Evolutionary conservation across 2,113 vertebrate genomes (phyloP), one percentile per base, ranked within the genome.

Genomic region (Cavia aperea): DNA sequence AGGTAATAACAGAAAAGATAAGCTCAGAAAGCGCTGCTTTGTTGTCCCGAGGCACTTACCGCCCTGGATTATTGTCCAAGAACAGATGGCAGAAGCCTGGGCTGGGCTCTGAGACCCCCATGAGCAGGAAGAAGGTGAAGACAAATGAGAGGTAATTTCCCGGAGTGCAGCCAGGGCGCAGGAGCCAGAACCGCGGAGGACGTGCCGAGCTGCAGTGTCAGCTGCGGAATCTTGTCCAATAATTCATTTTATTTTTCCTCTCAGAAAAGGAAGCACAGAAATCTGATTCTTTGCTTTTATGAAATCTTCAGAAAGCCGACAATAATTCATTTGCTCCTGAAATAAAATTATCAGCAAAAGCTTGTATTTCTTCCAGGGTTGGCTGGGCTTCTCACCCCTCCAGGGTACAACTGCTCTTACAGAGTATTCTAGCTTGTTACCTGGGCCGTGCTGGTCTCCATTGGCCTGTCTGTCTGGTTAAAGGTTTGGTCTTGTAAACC

Each of bases 51-150:
- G 86, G 65, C 89, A 82, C 86, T 94, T 81, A 23, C 84, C 97
- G 96, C 93, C 93, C 94, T 96, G 96, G 94, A 96, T 0, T 15
- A 23, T 83, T 91, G 96, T 84, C 87, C 60, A 91, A 88, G 94
- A 95, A 65, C 96, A 97, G 94, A 96, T 96, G 95, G 72, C 78
- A 86, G 92, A 81, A 54, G 39, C 90, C 96, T 92, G 60, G 89
- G 78, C 43, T 89, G 94, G 86, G 87, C 92, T 92, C 96, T n/a
- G 90, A 91, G 81, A 92, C 36, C 58, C 63, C 86, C 88, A 79
- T 12, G 92, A 94, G 88, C 89, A 88, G 93, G 94, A 87, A 96
- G 85, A 46, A 77, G 81, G 62, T 78, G 94, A 26, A 95, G 96
- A 96, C 88, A 87, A 96, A 95, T 96, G 84, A 24, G 18, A 36